Evolutionary conservation across 2,888 invertebrate genomes (phyloP), one percentile per base, ranked within the genome.

Genomic region (Malacosoma neustria): DNA sequence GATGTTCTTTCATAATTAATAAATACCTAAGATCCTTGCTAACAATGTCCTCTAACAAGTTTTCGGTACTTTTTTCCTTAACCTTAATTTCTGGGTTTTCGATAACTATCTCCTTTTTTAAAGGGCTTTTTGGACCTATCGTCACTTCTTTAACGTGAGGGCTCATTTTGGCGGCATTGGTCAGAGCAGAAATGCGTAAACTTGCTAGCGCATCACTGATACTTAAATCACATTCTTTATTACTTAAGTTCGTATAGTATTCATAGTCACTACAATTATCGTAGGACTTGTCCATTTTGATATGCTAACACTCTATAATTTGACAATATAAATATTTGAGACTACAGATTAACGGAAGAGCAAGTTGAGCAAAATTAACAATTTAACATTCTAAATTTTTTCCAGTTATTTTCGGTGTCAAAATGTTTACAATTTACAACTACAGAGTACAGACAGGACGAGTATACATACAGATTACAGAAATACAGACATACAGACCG

Each of bases 121-220:
- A 3, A 3, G 60, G 61, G 40, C 64, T 64, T 15, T 59, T 62
- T 4, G 64, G 64, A 33, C 64, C 64, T 44, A 64, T 64, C 0
- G 89, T 90, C 1, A 85, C 85, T 62, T 86, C 79, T 44, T 79
- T 77, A 1, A 89, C 69, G 29, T 64, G 54, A 2, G 80, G 76
- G 41, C 88, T 88, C 14, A 89, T 80, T 54, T 74, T 72, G 11
- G 82, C 85, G 3, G 88, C 88, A 61, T 90, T 91, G 29, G 77
- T 82, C 13, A 91, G 60, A 3, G 89, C 89, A 2, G 90, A 88
- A 40, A 89, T 72, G 49, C 89, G 88, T 33, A 90, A 61, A 50
- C 71, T 76, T 2, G 68, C 61, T 13, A 80, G 54, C 34, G 70
- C 57, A 34, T 72, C 72, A 36, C 66, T 68, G 36, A 77, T 53